These are phyloP conservation scores for Lepidochitona cinerea DNA, from an alignment of 2,888 invertebrate species.

Conservation along the genomic window DNA sequence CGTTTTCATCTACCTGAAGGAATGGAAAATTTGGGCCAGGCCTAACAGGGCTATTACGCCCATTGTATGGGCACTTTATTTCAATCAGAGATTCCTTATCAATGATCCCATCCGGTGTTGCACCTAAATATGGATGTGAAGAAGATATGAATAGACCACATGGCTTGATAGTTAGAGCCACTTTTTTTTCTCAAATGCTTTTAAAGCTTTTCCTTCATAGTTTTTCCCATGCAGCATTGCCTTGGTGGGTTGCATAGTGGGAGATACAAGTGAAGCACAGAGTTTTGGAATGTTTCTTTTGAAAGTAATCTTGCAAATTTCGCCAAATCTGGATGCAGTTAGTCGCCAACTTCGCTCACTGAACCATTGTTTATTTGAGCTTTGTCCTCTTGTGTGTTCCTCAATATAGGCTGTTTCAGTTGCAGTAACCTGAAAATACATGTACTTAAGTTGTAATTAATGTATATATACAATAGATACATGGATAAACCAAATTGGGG, in stretches of 20 bases:
- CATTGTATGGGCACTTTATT: conserved; percentile 31
- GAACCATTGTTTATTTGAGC: conserved; percentile 12
- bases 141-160: conserved; percentile 25
- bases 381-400: conserved; percentile 26
- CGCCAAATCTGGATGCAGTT: conserved; percentile 35
- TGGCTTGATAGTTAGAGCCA: not conserved
- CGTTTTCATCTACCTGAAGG: conserved; percentile 1
- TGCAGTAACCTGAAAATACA: too few species aligned
- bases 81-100: conserved; percentile 21
- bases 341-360: conserved; percentile 22
- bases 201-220: conserved; percentile 22
- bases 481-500: too few species aligned
- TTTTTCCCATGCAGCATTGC: conserved; percentile 27
- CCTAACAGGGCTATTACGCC: conserved; percentile 15
- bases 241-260: not conserved
- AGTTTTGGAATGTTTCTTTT: conserved; percentile 21
- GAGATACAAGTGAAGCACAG: conserved; percentile 10
- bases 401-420: too few species aligned
- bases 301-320: conserved; percentile 20
- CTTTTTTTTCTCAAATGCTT: conserved; percentile 16
- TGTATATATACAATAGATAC: too few species aligned
- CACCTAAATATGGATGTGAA: conserved; percentile 24
- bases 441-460: too few species aligned
- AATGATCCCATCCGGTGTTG: conserved; percentile 31
- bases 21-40: conserved; percentile 21